Evolutionary conservation across 1,140 invertebrate genomes (phyloP), one percentile per base, ranked within the genome.

Genomic region (Lordiphosa collinella): DNA sequence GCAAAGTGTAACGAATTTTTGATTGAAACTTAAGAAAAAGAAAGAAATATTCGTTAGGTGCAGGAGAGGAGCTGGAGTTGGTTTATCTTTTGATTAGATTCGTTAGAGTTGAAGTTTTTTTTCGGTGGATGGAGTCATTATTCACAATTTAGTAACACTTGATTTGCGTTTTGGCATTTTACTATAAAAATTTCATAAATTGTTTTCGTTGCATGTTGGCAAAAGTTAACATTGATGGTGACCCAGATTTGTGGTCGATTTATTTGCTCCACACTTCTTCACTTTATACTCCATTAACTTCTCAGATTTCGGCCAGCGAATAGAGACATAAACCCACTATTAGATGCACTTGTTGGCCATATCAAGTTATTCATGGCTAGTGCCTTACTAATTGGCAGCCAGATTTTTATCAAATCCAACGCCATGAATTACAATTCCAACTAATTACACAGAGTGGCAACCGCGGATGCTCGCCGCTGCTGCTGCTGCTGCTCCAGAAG

Each of bases 51-150:
- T 84, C 78, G 78, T 84, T 84, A 84, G 79, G 60, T 75, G 65
- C 9, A 66, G 56, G 41, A 44, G 41, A 44, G 68, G 62, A 67
- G 76, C 68, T n/a, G n/a, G n/a, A n/a, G 68, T 84, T 72, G 73
- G 78, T 84, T 84, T 84, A 84, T 84, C 78, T 84, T 84, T 84
- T 84, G 78, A 84, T 84, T 84, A 84, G 78, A 84, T 84, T 84
- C 78, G 78, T 84, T 84, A 84, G 78, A 84, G 54, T 84, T 78
- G 12, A 13, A n/a, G 12, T 82, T 78, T 36, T 53, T 22, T 40
- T 13, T 53, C 8, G 43, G n/a, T 64, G 50, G 60, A 69, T 78
- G 78, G 72, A 76, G 78, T 82, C 78, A 82, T 84, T 84, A 82
- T 78, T 82, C 76, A 82, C 78, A 82, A 82, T 82, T 82, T 82